These are phyloP conservation scores for Cinclus mexicanus DNA, from an alignment of 2,113 vertebrate species.

Conservation along the genomic window DNA sequence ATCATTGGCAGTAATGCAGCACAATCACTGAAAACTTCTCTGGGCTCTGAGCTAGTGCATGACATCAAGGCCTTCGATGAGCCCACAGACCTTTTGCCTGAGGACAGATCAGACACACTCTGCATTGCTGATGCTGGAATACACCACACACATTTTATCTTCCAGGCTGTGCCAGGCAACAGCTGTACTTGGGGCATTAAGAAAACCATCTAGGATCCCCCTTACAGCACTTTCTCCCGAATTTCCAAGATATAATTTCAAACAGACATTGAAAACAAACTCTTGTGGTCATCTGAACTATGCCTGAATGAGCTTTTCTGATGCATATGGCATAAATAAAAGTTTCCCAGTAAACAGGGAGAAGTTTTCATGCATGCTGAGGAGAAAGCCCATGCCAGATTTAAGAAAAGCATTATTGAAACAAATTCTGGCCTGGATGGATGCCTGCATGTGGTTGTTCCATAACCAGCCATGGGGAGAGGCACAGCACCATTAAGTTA, in stretches of 20 bases:
- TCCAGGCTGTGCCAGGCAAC: neutral
- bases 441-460: neutral
- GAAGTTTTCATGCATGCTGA: neutral
- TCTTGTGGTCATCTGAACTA: slow-evolving; percentile 23
- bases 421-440: neutral
- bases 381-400: neutral
- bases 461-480: neutral
- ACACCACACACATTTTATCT: neutral
- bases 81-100: slow-evolving; percentile 11
- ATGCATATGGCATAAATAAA: slow-evolving; percentile 5
- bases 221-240: neutral
- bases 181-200: neutral
- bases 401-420: neutral
- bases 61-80: neutral
- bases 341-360: neutral
- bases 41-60: neutral
- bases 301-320: slow-evolving; percentile 12
- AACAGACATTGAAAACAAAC: slow-evolving; percentile 48
- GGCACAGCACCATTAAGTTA: rapidly evolving
- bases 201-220: neutral
- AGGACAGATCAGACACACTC: neutral
- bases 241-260: slow-evolving; percentile 37
- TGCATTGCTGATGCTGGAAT: neutral
- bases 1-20: neutral
- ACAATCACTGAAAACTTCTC: neutral